These are phyloP conservation scores for Seriola aureovittata DNA, from an alignment of 2,113 vertebrate species.

Conservation along the genomic window DNA sequence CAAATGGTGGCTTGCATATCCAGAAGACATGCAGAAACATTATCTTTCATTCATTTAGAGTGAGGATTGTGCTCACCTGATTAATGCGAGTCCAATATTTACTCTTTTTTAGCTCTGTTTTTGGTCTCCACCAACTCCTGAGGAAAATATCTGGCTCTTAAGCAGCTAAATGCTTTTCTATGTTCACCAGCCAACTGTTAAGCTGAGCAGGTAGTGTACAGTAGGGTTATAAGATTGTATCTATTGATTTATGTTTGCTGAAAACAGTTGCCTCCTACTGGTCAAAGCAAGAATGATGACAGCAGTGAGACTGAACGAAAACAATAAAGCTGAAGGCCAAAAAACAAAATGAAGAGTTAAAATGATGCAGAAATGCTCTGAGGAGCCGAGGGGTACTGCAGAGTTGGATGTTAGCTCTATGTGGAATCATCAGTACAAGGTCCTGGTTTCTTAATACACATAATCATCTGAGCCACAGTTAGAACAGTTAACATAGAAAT, in stretches of 20 bases:
- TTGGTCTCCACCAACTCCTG: neutral
- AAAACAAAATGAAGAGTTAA: too few relatives aligned
- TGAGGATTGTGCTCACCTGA: neutral
- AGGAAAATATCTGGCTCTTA: neutral
- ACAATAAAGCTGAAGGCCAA: too few relatives aligned
- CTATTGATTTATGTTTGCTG: neutral
- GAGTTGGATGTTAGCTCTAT: too few relatives aligned
- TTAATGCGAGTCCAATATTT: neutral
- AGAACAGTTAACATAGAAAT: neutral
- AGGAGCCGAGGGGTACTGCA: too few relatives aligned
- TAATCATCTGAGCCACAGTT: neutral
- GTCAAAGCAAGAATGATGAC: neutral
- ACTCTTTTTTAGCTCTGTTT: neutral
- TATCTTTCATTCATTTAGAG: neutral
- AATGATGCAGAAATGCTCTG: too few relatives aligned
- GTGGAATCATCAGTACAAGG: neutral
- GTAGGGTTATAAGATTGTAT: neutral
- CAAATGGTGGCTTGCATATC: neutral
- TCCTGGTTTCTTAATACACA: neutral
- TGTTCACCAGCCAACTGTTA: neutral
- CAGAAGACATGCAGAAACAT: neutral
- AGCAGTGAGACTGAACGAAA: neutral
- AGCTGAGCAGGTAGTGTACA: neutral
- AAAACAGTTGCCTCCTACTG: too few relatives aligned
- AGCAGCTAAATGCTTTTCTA: too few relatives aligned